Conservation (phyloP, 2,113 vertebrate species). For the Thalassarche chlororhynchos region DNA sequence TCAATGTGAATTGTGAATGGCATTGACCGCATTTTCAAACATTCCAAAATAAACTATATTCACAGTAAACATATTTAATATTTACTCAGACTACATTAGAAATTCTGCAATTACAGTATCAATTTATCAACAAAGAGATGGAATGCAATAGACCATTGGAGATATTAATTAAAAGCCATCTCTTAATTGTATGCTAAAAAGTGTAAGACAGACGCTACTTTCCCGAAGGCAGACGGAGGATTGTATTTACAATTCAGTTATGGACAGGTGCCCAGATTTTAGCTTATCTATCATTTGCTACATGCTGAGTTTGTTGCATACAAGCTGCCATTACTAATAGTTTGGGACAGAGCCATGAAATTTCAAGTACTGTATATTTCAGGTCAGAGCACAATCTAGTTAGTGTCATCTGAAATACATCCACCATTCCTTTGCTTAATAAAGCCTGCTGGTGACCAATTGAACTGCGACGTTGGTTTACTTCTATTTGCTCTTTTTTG, state of each 20-base stretch:
- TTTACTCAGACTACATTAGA: neutral
- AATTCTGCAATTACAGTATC: neutral
- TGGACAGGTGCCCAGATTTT: slow-evolving; percentile 30
- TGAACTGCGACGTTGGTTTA: neutral
- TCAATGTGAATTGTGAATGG: neutral
- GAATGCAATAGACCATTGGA: neutral
- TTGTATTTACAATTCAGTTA: slow-evolving; percentile 50
- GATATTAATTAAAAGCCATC: slow-evolving; percentile 18
- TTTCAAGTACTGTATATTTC: slow-evolving; percentile 5
- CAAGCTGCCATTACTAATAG: slow-evolving; percentile 55
- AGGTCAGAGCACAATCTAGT: slow-evolving; percentile 34
- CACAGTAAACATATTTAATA: neutral
- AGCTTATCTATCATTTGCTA: slow-evolving; percentile 47
- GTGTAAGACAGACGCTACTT: neutral
- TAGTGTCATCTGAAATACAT: neutral
- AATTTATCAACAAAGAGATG: neutral
- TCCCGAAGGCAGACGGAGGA: neutral
- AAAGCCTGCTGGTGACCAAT: neutral
- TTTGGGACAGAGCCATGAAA: slow-evolving; percentile 21
- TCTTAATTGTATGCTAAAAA: slow-evolving; percentile 36
- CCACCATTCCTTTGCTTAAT: neutral
- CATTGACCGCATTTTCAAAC: neutral
- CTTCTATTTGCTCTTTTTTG: neutral
- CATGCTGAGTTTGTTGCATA: slow-evolving; percentile 33
- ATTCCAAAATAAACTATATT: neutral